A percentile compares a stretch with the other conserved stretches of the same genome.
These are phyloP conservation scores for Panthera leo DNA, from an alignment of 2,113 vertebrate species.

Conservation along the genomic window DNA sequence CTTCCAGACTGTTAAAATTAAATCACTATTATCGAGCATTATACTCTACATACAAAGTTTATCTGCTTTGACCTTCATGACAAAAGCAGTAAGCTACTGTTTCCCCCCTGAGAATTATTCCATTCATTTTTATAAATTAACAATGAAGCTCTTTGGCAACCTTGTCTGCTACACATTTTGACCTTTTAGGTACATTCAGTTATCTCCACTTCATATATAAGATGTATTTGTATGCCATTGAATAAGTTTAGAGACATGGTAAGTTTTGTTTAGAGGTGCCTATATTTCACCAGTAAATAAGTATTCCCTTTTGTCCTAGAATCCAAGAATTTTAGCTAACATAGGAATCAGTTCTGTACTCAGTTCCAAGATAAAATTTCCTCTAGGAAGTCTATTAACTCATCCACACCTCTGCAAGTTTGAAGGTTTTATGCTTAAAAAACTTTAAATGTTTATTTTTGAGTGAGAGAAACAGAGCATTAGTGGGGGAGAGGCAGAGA, in stretches of 20 bases:
- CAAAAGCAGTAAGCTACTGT: background rate
- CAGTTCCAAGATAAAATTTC: background rate
- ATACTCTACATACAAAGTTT: background rate
- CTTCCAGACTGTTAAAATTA: background rate
- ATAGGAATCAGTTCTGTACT: background rate
- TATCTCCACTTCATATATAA: no score
- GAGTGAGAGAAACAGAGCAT: no score
- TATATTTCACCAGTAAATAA: background rate
- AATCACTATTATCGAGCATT: background rate
- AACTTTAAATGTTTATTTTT: no score
- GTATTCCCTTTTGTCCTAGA: background rate
- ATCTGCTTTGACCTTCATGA: background rate
- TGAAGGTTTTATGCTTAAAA: background rate
- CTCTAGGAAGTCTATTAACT: background rate
- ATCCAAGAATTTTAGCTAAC: background rate
- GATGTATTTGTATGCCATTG: no score
- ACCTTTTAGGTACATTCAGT: background rate
- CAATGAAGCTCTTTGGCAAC: background rate
- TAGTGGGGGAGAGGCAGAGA: no score
- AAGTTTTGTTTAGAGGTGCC: no score
- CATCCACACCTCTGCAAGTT: no score
- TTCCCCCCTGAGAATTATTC: background rate
- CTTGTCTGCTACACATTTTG: background rate
- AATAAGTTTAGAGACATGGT: no score
- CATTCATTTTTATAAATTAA: background rate